Conservation (phyloP, 2,113 vertebrate species). For the Asarcornis scutulata region DNA sequence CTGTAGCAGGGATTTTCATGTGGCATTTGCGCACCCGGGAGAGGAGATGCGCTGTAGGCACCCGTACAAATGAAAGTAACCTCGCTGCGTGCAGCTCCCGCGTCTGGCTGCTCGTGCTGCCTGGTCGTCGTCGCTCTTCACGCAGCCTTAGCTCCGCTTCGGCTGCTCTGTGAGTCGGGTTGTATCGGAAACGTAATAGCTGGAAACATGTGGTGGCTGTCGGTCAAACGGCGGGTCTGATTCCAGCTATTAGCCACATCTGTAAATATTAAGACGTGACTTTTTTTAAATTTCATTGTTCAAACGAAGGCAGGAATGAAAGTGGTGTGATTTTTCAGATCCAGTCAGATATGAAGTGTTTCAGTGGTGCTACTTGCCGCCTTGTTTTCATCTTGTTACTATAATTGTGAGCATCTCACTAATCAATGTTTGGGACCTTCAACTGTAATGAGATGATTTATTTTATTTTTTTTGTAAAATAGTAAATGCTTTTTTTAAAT, state of each 20-base stretch:
- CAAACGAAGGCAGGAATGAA: not conserved
- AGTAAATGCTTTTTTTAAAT: not conserved
- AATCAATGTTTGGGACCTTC: not conserved
- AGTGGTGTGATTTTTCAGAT: not conserved
- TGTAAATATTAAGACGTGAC: not conserved
- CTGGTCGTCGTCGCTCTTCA: fast-evolving
- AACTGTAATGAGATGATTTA: not conserved
- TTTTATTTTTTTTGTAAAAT: not conserved
- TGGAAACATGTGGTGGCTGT: not conserved
- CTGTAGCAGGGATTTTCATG: fast-evolving
- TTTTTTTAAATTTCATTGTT: not conserved
- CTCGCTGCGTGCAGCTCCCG: not conserved
- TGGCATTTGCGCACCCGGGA: not conserved
- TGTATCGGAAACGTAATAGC: not conserved
- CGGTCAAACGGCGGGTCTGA: not conserved
- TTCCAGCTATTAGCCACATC: not conserved
- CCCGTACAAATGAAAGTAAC: not conserved
- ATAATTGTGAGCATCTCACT: fast-evolving
- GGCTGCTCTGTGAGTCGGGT: not conserved
- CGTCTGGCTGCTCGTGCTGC: not conserved
- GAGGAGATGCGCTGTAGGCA: not conserved
- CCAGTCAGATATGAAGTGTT: not conserved
- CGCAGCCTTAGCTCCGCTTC: not conserved
- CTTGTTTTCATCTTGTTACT: not conserved
- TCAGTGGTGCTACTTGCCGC: not conserved